Evolutionary conservation across 2,797 vertebrate species (phyloP).

Genomic region (Adelosebastes latens): DNA sequence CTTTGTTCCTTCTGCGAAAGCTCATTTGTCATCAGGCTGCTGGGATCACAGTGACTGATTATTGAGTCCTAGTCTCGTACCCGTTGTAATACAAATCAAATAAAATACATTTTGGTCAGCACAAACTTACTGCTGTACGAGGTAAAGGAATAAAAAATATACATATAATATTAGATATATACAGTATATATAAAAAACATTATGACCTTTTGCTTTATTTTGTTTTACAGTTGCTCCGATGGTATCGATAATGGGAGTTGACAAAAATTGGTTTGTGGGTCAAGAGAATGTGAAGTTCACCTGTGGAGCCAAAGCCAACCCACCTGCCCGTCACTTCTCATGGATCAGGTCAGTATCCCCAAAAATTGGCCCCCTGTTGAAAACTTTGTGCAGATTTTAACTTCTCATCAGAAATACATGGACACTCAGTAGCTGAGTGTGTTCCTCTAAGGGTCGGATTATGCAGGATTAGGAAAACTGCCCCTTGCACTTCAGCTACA

Average conservation of each 20-base stretch:
- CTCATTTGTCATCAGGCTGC: slow-evolving; percentile 60
- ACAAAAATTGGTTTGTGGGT: slow-evolving; percentile 93
- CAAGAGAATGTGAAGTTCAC: slow-evolving; percentile 91
- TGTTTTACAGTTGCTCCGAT: slow-evolving; percentile 89
- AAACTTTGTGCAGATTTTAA: neutral
- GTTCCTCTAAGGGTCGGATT: neutral
- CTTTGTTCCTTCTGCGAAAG: slow-evolving; percentile 63
- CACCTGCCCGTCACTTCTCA: slow-evolving; percentile 86
- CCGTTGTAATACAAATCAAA: slow-evolving; percentile 6
- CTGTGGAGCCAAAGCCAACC: slow-evolving; percentile 94
- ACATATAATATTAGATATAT: neutral
- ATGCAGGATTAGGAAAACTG: neutral
- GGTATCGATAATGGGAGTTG: slow-evolving; percentile 87
- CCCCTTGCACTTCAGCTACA: neutral
- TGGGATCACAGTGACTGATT: slow-evolving; percentile 49
- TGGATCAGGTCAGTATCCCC: slow-evolving; percentile 90
- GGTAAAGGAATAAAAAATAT: neutral
- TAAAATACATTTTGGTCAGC: neutral
- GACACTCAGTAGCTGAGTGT: neutral
- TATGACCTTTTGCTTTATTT: neutral
- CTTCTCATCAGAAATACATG: neutral
- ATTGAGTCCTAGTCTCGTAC: slow-evolving; percentile 28
- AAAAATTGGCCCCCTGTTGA: neutral
- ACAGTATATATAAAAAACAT: neutral
- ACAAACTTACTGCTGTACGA: neutral